Evolutionary conservation across 2,888 invertebrate species (phyloP), one percentile per base, ranked within the genome.

Genomic region (Petrophora chlorosata): DNA sequence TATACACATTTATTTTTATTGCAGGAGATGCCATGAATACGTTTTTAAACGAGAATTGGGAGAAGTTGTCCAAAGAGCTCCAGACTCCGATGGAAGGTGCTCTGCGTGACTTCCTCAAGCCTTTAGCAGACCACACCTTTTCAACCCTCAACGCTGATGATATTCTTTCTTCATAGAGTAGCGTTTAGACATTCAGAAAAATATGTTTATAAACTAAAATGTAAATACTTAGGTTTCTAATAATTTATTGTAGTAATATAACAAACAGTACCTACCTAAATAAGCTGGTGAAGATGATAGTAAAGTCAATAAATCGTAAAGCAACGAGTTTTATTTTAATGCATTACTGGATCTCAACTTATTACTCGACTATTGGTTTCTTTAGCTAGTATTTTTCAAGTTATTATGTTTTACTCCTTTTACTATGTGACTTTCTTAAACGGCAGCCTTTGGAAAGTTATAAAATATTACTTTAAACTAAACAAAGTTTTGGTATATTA

Each of bases 21-120:
- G 5, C 70, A 91, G 94, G 94, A 16, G 90, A 92, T 12, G 92
- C 94, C 1, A 94, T 95, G 94, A 96, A 96, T 73, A 77, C 91
- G 17, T 95, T 95, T 71, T 76, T 96, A 13, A 96, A 95, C 67
- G 94, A 95, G 33, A 95, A 96, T 72, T 96, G 95, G 95, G 91
- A 92, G 63, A 91, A 91, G 17, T 88, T 96, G 0, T 91, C 93
- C 0, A 92, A 92, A 16, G 95, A 96, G 65, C 89, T 96, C 3
- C 94, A 94, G 63, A 93, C 93, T 0, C 92, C 94, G 0, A 81
- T 96, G 68, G 94, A 95, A 69, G 92, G 92, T 4, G 86, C 88
- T 0, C 64, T 90, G 1, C 64, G 76, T 0, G 85, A 85, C 50
- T 85, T 87, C 63, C 56, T 90, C 30, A 86, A 85, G 54, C 90